phyloP scores from a whole-genome alignment of 2,113 vertebrate species.

The Rhinoptilus africanus region DNA sequence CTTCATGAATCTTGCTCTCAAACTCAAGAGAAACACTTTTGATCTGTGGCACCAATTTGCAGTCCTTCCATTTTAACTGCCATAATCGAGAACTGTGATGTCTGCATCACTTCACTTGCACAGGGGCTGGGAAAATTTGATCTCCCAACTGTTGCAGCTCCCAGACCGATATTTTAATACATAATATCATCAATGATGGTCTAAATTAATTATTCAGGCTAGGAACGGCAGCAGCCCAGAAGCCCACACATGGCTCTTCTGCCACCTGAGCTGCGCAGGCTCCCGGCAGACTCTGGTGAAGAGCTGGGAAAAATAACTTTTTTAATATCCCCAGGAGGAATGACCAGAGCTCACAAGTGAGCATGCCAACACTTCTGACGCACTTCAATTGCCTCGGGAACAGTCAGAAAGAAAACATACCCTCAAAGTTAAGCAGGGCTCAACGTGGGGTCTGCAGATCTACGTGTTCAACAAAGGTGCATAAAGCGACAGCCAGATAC shows the following conservation, averaged over 20 bases:
- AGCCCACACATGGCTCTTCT: background rate
- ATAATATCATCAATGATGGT: background rate
- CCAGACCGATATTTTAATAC: background rate
- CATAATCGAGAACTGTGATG: background rate
- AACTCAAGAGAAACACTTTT: background rate
- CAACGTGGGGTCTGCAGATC: background rate
- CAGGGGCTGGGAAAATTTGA: background rate
- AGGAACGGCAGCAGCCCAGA: background rate
- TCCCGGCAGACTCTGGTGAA: background rate
- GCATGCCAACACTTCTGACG: background rate
- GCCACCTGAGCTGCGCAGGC: background rate
- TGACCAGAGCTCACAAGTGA: background rate
- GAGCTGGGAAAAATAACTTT: background rate
- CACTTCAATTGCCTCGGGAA: background rate
- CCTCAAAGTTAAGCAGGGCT: background rate
- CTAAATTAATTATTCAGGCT: background rate
- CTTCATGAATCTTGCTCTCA: background rate
- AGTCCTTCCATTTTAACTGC: background rate
- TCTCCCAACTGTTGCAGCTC: background rate
- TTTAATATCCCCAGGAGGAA: background rate
- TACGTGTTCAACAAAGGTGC: background rate
- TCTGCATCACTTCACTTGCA: background rate
- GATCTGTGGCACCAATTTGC: background rate
- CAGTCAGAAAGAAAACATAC: background rate
- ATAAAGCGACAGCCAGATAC: background rate